Base-by-base conservation (phyloP, 1,140 invertebrate genomes). In the Drosophila subobscura region DNA sequence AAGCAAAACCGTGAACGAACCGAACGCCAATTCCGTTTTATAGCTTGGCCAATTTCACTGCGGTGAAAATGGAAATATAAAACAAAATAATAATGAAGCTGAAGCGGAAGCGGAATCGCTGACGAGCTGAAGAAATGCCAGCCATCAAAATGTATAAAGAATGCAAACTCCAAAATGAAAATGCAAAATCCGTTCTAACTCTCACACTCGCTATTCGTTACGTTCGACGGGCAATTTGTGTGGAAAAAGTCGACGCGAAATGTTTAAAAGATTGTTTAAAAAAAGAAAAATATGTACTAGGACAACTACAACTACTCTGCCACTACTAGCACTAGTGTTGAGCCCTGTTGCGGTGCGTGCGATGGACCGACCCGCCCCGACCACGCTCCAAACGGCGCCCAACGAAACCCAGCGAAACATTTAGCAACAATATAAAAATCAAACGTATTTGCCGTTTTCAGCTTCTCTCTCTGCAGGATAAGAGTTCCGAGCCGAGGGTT, bases 381-480 rank as follows among this genome's bases (percentile, higher is more conserved):
- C 60, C 59, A 61, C 52, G 49, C 47, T 66, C 59, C 65, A 61
- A 81, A 74, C 68, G 70, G 74, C 58, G 65, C 79, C 79, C 78
- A 83, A 79, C 83, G 66, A 1, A 20, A 74, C 75, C 63, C 83
- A 88, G 70, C 63, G 66, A 79, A 74, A 50, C 53, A 54, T 46
- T 72, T 68, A 85, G 71, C 63, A 60, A 74, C 54, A 80, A 72
- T 67, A 49, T 56, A 52, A 64, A 65, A 61, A 88, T 70, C 72
- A 70, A 83, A 71, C 78, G 84, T 88, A 83, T 88, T 88, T 88
- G 83, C 83, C 84, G 83, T 88, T 88, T 88, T 88, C 83, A 88
- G 83, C 83, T 88, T 88, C 67, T 88, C 83, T 88, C 45, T 88
- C 83, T 89, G 78, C 83, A 88, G 83, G 83, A 88, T 88, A 88